Base-by-base conservation (phyloP, 1,140 invertebrate species). In the Maniola jurtina region DNA sequence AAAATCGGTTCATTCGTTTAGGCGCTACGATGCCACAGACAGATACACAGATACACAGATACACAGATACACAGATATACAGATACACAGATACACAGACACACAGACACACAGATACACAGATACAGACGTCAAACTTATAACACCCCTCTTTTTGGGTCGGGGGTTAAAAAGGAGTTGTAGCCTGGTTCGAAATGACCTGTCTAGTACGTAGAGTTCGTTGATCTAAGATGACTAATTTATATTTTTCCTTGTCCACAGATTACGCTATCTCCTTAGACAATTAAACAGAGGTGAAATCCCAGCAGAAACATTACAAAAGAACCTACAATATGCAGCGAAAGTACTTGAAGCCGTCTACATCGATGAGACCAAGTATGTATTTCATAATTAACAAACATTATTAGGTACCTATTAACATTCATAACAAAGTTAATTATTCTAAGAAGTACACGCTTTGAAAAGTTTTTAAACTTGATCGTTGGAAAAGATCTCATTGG, bases 261-360 rank as follows among this genome's bases (percentile, higher is more conserved):
- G 96, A 92, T 93, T 97, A 89, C 94, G 96, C 80, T 95, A 95
- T 89, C 92, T 97, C 77, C 91, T 97, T 82, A 93, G 95, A 79
- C 95, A 96, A 84, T 91, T 98, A 80, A 94, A 96, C 83, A 92
- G 93, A 80, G 96, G 96, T 78, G 95, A 97, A 91, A 94, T 97
- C 72, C 94, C 95, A 15, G 95, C 94, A 60, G 96, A 97, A 81
- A 93, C 96, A 67, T 92, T 97, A 71, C 95, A 96, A 92, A 94
- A 94, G 83, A 97, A 97, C 91, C 89, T 97, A 66, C 94, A 96
- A 74, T 97, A 97, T 89, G 96, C 96, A 45, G 96, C 96, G 11
- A 94, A 94, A 80, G 96, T 97, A 8, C 92, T 98, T 58, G 96
- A 98, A 92, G 95, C 95, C 11, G 95, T 97, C 57, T 97, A 96